Evolutionary conservation across 2,888 invertebrate species (phyloP).

Genomic region (Lepeophtheirus nordmannii): DNA sequence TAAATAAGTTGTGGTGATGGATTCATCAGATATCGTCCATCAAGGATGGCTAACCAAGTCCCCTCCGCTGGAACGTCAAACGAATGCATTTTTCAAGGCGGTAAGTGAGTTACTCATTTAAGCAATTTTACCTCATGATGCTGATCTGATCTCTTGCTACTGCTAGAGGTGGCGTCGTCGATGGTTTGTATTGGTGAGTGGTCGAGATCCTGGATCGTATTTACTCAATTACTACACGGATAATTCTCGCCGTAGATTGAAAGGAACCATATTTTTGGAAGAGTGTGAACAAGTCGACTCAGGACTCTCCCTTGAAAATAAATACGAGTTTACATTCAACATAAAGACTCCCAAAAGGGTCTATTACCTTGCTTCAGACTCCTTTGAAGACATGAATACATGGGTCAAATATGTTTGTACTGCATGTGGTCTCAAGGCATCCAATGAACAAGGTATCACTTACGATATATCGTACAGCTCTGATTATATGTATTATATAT

Average conservation of each 20-base stretch:
- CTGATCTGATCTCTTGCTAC: conserved; percentile 35
- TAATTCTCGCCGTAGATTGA: conserved; percentile 59
- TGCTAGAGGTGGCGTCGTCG: conserved; percentile 80
- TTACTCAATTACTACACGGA: conserved; percentile 85
- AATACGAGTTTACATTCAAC: conserved; percentile 70
- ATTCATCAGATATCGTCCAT: conserved; percentile 39
- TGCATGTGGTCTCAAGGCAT: conserved; percentile 67
- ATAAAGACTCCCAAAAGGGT: conserved; percentile 72
- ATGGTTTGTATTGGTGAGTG: conserved; percentile 80
- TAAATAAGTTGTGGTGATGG: background rate
- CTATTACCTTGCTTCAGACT: conserved; percentile 81
- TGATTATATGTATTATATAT: background rate
- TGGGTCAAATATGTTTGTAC: conserved; percentile 90
- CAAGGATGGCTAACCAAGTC: conserved; percentile 93
- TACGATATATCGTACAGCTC: conserved; percentile 6
- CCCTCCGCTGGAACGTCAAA: conserved; percentile 59
- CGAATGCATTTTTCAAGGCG: conserved; percentile 59
- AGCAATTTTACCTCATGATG: background rate
- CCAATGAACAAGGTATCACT: conserved; percentile 40
- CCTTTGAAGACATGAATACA: conserved; percentile 76
- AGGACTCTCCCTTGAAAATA: conserved; percentile 62
- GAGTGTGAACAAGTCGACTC: conserved; percentile 89
- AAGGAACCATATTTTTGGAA: conserved; percentile 81
- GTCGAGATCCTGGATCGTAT: conserved; percentile 83
- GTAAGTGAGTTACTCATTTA: conserved; percentile 45